Conservation (phyloP, 2,888 invertebrate species). For the Micropterix aruncella region DNA sequence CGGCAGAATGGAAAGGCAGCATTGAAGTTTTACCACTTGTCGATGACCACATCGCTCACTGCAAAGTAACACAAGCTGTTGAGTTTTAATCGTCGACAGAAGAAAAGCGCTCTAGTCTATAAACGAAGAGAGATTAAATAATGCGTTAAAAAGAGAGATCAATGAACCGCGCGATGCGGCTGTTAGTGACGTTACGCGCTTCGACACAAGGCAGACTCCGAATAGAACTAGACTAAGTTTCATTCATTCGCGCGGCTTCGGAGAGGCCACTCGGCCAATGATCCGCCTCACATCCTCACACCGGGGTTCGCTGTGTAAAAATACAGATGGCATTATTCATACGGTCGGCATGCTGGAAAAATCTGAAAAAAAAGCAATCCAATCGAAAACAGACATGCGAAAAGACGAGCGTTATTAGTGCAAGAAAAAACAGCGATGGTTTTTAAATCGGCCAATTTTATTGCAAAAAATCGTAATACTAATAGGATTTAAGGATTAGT, state of each 20-base stretch:
- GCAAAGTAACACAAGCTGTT: conserved; percentile 40
- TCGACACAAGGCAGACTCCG: conserved; percentile 13
- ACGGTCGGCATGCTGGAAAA: not conserved
- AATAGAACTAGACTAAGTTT: not conserved
- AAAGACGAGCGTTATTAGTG: no score
- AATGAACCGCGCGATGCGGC: conserved; percentile 2
- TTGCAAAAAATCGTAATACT: no score
- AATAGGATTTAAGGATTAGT: no score
- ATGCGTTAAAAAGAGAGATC: conserved; percentile 5
- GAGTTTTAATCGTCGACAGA: no score
- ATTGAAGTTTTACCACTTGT: conserved; percentile 44
- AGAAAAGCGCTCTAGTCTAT: not conserved
- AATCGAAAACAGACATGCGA: no score
- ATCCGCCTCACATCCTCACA: conserved; percentile 33
- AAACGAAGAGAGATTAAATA: conserved; percentile 4
- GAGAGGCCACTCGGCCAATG: conserved; percentile 24
- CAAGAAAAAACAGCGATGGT: no score
- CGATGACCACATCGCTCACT: conserved; percentile 58
- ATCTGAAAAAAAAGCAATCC: no score
- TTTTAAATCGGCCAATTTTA: no score
- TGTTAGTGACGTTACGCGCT: conserved; percentile 16
- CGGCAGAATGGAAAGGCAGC: conserved; percentile 8
- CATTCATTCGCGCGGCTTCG: conserved; percentile 5
- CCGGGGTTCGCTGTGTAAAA: conserved; percentile 30
- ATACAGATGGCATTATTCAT: not conserved